phyloP scores from a whole-genome alignment of 2,113 vertebrate genomes.

The Pandion haliaetus region DNA sequence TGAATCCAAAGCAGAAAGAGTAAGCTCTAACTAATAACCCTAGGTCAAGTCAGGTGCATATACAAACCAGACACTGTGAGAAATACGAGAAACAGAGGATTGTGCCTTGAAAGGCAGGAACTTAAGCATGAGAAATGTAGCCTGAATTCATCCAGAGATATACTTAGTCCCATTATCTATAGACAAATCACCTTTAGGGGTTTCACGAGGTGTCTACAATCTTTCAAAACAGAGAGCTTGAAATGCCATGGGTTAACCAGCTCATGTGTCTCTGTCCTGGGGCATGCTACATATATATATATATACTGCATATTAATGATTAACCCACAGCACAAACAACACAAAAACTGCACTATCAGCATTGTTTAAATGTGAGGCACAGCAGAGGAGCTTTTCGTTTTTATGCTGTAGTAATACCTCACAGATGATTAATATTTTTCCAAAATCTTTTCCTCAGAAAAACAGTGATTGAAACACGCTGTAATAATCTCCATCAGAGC shows the following conservation, averaged over 20 bases:
- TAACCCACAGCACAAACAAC: not conserved
- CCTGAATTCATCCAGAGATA: not conserved
- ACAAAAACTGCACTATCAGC: not conserved
- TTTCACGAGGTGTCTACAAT: not conserved
- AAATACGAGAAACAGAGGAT: not conserved
- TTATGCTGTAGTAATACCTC: not conserved
- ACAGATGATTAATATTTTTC: not conserved
- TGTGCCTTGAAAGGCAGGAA: not conserved
- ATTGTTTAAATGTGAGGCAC: not conserved
- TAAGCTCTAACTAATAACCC: not conserved
- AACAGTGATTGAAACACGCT: conserved; percentile 18
- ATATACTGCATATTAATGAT: not conserved
- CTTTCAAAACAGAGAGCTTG: not conserved
- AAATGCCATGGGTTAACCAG: not conserved
- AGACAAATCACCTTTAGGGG: not conserved
- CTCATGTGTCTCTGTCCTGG: conserved; percentile 17
- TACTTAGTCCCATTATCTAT: not conserved
- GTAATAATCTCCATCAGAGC: conserved; percentile 42
- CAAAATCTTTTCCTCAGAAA: conserved; percentile 47
- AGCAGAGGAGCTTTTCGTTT: not conserved
- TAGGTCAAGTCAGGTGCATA: not conserved
- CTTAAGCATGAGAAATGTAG: not conserved
- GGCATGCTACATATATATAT: not conserved
- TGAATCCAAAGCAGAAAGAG: not conserved
- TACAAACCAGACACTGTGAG: not conserved